These are phyloP conservation scores for Epirrhoe alternata DNA, from an alignment of 2,888 invertebrate species.

Conservation along the genomic window DNA sequence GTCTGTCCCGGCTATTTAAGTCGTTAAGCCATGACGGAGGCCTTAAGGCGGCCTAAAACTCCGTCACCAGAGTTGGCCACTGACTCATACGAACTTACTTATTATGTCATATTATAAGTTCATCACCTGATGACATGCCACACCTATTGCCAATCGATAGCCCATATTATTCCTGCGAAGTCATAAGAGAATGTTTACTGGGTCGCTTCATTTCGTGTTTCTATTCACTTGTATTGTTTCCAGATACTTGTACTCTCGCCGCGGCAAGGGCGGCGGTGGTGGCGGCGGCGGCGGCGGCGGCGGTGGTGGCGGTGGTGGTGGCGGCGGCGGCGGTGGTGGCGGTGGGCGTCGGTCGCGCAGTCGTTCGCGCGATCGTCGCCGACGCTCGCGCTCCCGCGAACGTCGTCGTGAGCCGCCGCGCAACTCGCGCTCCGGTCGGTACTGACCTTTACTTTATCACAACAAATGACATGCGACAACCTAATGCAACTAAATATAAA, in stretches of 20 bases:
- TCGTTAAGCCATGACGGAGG: too few species aligned
- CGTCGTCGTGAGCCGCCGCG: conserved; percentile 82
- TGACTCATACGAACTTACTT: too few species aligned
- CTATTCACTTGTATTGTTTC: conserved; percentile 33
- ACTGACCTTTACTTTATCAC: conserved; percentile 57
- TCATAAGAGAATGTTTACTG: too few species aligned
- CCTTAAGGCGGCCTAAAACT: too few species aligned
- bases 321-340: conserved; percentile 35
- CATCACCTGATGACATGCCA: too few species aligned
- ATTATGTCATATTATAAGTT: too few species aligned
- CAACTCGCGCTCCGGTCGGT: conserved; percentile 84
- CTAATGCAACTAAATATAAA: neutral
- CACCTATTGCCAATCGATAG: too few species aligned
- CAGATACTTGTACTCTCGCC: conserved; percentile 90
- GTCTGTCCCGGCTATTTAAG: too few species aligned
- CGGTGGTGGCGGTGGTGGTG: conserved; percentile 72
- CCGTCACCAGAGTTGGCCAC: too few species aligned
- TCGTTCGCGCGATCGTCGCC: conserved; percentile 79
- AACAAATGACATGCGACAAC: conserved; percentile 19
- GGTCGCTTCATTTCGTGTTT: too few species aligned
- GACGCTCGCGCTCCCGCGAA: conserved; percentile 86
- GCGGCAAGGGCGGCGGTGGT: conserved; percentile 71
- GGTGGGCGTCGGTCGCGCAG: conserved; percentile 68
- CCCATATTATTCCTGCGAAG: too few species aligned
- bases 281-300: conserved; percentile 67